Evolutionary conservation across 2,888 invertebrate species (phyloP).

Genomic region (Tridacna gigas): DNA sequence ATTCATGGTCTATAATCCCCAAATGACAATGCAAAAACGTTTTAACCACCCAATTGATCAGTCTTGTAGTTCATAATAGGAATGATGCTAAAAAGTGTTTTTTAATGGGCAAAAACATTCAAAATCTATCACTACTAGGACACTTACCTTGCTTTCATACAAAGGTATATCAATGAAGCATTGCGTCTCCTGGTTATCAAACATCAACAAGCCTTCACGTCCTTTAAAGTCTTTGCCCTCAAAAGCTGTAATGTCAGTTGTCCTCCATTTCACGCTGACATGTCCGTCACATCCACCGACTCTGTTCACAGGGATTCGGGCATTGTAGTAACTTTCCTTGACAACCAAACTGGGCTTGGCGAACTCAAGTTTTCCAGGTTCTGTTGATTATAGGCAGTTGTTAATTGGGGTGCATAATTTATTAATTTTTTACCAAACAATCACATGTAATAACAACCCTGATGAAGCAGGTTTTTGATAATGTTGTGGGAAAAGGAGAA

Average conservation of each 20-base stretch:
- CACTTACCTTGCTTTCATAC: conserved; percentile 86
- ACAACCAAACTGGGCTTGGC: conserved; percentile 87
- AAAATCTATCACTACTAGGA: no score
- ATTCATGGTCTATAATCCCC: no score
- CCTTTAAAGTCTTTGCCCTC: conserved; percentile 87
- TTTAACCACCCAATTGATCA: neutral
- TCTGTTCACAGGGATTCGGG: conserved; percentile 86
- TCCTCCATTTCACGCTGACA: conserved; percentile 86
- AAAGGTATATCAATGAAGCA: conserved; percentile 87
- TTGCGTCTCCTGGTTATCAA: conserved; percentile 85
- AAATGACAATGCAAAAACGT: no score
- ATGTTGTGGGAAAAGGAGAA: no score
- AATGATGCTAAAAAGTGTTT: neutral
- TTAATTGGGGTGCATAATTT: no score
- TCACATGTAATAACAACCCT: no score
- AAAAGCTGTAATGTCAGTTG: conserved; percentile 87
- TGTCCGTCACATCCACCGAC: conserved; percentile 87
- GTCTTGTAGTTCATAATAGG: neutral
- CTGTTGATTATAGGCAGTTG: conserved; percentile 77
- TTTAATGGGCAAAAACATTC: no score
- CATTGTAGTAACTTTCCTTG: conserved; percentile 87
- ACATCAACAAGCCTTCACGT: conserved; percentile 86
- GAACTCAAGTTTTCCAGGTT: conserved; percentile 87
- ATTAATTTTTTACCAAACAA: no score
- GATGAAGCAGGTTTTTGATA: no score